Evolutionary conservation across 2,113 vertebrate genomes (phyloP).

Genomic region (Lepidothrix coronata): DNA sequence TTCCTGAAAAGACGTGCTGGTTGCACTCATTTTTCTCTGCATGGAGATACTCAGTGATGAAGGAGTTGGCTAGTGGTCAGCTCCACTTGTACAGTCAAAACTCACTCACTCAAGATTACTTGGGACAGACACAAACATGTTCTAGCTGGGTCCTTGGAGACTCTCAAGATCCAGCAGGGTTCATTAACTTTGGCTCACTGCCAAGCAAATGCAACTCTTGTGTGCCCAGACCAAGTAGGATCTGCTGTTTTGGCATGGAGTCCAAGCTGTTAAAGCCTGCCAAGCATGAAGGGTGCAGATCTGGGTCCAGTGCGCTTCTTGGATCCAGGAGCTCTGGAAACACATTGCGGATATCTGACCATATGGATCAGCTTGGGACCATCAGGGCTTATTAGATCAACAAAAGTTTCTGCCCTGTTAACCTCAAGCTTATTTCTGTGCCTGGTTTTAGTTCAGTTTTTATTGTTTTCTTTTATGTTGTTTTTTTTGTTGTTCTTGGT

Average conservation of each 20-base stretch:
- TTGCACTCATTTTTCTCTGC: neutral
- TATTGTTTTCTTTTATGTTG: neutral
- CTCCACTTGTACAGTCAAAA: neutral
- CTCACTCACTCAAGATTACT: neutral
- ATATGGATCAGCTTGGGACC: neutral
- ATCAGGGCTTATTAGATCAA: neutral
- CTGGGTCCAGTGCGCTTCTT: accelerated
- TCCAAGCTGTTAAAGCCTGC: neutral
- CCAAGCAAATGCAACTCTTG: neutral
- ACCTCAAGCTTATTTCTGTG: neutral
- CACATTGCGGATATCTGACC: accelerated
- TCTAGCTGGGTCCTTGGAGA: neutral
- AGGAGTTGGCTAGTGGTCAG: neutral
- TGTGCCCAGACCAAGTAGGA: neutral
- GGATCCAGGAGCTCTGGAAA: neutral
- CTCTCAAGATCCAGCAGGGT: neutral
- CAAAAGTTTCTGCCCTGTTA: neutral
- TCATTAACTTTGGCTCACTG: neutral
- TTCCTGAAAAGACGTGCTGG: neutral
- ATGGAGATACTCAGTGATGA: neutral
- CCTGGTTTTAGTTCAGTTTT: neutral
- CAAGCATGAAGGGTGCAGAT: neutral
- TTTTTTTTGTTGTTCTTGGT: neutral
- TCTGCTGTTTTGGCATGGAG: neutral
- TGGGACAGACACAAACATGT: neutral